Evolutionary conservation across 1,140 invertebrate species (phyloP), one percentile per base, ranked within the genome.

Genomic region (Archivesica marissinica): DNA sequence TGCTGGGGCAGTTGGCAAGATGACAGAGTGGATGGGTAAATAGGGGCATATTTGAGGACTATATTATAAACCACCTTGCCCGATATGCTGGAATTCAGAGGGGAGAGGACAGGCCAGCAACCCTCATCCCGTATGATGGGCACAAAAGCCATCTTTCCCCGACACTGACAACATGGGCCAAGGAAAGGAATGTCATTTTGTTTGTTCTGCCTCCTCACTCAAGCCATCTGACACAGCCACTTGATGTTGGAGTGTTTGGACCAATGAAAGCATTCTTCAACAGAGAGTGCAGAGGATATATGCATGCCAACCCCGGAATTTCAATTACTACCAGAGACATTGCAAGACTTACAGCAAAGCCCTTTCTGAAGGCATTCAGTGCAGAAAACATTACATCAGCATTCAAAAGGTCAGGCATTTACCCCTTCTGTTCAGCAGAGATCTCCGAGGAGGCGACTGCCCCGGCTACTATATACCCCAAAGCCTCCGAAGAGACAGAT

Each of bases 11-110:
- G 64, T 90, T 28, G 94, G 93, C 72, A 87, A 87, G 30, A 92
- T 94, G 79, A 59, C 90, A 86, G 88, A 56, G 94, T n/a, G 95
- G 94, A 93, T 94, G 94, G 90, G 93, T 89, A 35, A 87, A 76
- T 33, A 30, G 78, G 92, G 33, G 95, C 6, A 25, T 82, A 13
- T 54, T 95, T 92, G 30, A 94, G 44, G 89, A 94, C 90, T 94
- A 95, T 44, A 88, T 95, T 87, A 77, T 23, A 7, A 54, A 93
- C 68, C 88, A 95, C 88, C 95, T 95, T 77, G 35, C 52, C 0
- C 54, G n/a, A 72, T 17, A 54, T 75, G 13, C 4, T 41, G 25
- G 25, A 23, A 39, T 39, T 25, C 25, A 70, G 3, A 13, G 92
- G 86, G 38, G 52, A 87, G 47, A 88, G 91, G 35, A 76, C 78